Evolutionary conservation across 2,888 invertebrate genomes (phyloP).

Genomic region (Callyntrura guangdongensis): DNA sequence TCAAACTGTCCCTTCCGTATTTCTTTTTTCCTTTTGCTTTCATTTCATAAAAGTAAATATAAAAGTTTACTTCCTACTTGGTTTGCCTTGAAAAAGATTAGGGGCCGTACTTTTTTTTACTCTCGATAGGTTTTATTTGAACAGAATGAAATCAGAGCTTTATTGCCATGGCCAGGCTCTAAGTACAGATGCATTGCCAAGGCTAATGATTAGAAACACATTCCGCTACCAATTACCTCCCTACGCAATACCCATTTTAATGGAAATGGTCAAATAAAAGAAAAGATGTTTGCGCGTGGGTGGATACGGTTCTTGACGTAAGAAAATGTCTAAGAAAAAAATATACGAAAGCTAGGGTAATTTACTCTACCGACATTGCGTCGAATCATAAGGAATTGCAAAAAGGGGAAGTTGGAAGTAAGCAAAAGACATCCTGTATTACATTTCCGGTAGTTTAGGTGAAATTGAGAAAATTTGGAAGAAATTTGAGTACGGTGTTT

Average conservation of each 20-base stretch:
- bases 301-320: neutral
- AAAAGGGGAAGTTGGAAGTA: constrained; percentile 47
- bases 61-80: constrained; percentile 31
- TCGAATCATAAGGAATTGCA: constrained; percentile 6
- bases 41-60: constrained; percentile 8
- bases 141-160: constrained; percentile 77
- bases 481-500: constrained; percentile 17
- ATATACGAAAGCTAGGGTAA: too few relatives aligned
- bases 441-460: neutral
- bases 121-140: constrained; percentile 10
- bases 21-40: constrained; percentile 45
- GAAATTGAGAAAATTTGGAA: neutral
- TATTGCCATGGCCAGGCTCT: neutral
- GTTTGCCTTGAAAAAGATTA: too few relatives aligned
- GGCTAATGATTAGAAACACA: constrained; percentile 81
- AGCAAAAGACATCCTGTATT: constrained; percentile 31
- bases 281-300: constrained; percentile 25
- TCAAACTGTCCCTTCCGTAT: constrained; percentile 42
- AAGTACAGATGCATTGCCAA: constrained; percentile 68
- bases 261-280: constrained; percentile 5
- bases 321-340: neutral
- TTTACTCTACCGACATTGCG: too few relatives aligned
- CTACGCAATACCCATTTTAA: neutral
- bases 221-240: constrained; percentile 76
- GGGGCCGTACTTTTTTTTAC: neutral